Evolutionary conservation across 2,113 vertebrate species (phyloP).

Genomic region (Petrocephalus zakoni): DNA sequence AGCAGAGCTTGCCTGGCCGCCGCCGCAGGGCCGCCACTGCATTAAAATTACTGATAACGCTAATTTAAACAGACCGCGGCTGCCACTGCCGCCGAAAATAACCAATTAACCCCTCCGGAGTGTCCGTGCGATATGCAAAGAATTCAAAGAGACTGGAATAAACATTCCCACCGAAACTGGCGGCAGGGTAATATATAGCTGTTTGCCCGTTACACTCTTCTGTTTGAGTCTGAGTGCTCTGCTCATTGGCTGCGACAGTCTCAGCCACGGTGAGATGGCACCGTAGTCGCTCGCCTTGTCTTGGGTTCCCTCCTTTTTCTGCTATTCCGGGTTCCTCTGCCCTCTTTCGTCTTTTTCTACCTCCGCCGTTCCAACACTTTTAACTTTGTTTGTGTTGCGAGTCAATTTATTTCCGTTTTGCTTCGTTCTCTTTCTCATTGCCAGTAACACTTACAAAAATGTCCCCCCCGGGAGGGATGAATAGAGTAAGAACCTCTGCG

Average conservation of each 20-base stretch:
- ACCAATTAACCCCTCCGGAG: constrained; percentile 52
- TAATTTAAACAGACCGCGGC: constrained; percentile 49
- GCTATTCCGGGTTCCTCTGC: background rate
- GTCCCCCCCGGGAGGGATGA: background rate
- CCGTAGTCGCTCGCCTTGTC: background rate
- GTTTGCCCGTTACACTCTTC: background rate
- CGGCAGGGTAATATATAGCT: background rate
- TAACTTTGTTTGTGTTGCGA: background rate
- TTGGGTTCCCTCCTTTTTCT: background rate
- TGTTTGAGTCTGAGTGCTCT: background rate
- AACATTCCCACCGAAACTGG: background rate
- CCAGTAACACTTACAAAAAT: background rate
- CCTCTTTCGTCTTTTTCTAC: background rate
- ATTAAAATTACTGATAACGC: constrained; percentile 44
- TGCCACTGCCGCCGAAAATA: constrained; percentile 47
- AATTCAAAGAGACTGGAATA: background rate
- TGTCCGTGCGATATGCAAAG: background rate
- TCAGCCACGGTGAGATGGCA: background rate
- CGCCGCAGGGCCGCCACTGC: constrained; percentile 38
- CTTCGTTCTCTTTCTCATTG: background rate
- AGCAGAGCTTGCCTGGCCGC: constrained; percentile 35
- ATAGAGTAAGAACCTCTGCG: background rate
- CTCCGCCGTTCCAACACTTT: background rate
- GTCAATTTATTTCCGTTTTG: background rate
- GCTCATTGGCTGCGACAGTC: background rate